A percentile compares a stretch with the other conserved stretches of the same genome.
Evolutionary conservation across 1,140 invertebrate species (phyloP).

Genomic region (Atopsyche davidsoni): DNA sequence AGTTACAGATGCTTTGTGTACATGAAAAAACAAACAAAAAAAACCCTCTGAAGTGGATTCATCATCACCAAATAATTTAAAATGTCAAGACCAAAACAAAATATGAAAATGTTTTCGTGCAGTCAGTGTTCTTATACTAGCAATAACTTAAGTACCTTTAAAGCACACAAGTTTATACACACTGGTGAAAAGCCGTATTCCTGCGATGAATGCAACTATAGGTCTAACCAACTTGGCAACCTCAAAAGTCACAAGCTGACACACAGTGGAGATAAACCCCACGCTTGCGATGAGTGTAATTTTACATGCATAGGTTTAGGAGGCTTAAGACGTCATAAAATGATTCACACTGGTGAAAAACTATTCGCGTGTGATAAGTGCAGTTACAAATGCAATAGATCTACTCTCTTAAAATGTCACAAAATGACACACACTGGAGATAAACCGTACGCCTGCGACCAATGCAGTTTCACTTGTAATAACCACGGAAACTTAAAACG

Average conservation of each 20-base stretch:
- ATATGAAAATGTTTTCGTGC: too few relatives aligned
- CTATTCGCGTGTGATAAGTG: background rate
- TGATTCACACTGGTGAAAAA: background rate
- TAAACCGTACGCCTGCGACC: background rate
- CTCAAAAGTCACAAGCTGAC: background rate
- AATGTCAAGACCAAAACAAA: too few relatives aligned
- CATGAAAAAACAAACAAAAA: too few relatives aligned
- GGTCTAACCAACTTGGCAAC: too few relatives aligned
- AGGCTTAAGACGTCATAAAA: background rate
- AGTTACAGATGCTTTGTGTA: too few relatives aligned
- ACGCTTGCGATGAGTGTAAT: background rate
- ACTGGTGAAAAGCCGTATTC: too few relatives aligned
- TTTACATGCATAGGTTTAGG: background rate
- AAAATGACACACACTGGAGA: background rate
- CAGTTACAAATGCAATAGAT: background rate
- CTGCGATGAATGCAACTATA: too few relatives aligned
- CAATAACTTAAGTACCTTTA: too few relatives aligned
- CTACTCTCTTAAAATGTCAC: background rate
- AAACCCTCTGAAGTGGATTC: too few relatives aligned
- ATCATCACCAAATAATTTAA: too few relatives aligned
- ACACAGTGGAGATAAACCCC: slow-evolving; percentile 1
- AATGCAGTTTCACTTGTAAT: background rate
- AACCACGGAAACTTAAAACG: background rate
- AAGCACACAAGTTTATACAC: too few relatives aligned
- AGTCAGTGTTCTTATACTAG: too few relatives aligned